Conservation (phyloP, 2,113 vertebrate species). For the Hystrix cristata region DNA sequence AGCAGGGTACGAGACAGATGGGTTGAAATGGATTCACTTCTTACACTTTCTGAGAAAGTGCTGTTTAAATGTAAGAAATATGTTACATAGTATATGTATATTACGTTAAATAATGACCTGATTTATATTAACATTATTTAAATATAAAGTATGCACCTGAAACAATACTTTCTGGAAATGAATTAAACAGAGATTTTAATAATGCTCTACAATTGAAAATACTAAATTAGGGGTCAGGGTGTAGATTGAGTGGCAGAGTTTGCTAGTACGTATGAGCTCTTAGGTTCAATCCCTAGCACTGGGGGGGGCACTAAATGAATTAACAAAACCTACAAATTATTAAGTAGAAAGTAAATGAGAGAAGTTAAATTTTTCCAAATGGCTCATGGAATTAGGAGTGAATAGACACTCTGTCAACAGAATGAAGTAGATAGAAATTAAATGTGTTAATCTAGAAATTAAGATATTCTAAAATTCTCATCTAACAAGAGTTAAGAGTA, state of each 20-base stretch:
- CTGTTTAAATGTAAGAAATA: neutral
- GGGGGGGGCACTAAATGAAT: neutral
- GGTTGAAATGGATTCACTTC: neutral
- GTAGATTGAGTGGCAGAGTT: neutral
- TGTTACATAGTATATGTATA: neutral
- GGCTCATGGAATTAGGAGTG: neutral
- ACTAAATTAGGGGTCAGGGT: neutral
- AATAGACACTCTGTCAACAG: neutral
- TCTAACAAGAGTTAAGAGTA: neutral
- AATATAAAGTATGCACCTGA: neutral
- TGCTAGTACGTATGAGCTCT: neutral
- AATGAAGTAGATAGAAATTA: neutral
- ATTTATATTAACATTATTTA: conserved; percentile 8
- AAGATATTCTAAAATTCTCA: neutral
- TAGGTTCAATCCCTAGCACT: neutral
- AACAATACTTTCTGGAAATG: neutral
- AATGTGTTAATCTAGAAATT: neutral
- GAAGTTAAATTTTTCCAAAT: neutral
- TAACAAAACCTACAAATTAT: neutral
- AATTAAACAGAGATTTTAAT: neutral
- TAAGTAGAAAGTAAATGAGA: neutral
- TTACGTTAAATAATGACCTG: neutral
- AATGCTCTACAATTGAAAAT: neutral
- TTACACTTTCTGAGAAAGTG: neutral
- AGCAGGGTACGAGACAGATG: neutral